Percentiles rank a stretch among this genome's conserved stretches.
Evolutionary conservation across 1,140 invertebrate species (phyloP).

Genomic region (Lepidurus packardi): DNA sequence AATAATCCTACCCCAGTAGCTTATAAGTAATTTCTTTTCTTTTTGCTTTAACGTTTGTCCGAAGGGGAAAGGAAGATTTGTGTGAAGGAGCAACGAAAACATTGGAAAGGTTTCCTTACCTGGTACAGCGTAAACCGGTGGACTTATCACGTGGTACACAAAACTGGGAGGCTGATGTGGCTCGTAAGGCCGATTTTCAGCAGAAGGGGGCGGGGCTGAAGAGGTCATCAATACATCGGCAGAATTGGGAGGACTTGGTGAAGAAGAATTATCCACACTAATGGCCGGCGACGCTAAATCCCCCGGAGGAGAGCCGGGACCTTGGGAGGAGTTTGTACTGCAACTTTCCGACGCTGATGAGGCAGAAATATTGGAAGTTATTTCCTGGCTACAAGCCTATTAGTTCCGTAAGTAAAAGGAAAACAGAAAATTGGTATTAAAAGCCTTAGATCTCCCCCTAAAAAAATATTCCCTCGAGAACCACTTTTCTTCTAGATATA

Average conservation of each 20-base stretch:
- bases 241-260: conserved; percentile 24
- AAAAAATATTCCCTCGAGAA: background rate
- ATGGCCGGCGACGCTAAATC: conserved; percentile 29
- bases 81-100: background rate
- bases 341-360: conserved; percentile 29
- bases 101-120: background rate
- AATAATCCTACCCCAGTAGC: background rate
- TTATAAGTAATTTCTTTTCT: background rate
- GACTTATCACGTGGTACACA: conserved; percentile 10
- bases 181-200: background rate
- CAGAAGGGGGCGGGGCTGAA: conserved; percentile 13
- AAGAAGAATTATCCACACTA: conserved; percentile 20
- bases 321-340: conserved; percentile 31
- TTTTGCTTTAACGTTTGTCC: background rate
- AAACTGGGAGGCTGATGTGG: conserved; percentile 20
- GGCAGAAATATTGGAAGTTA: conserved; percentile 23
- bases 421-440: background rate
- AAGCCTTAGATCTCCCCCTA: background rate
- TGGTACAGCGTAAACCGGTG: conserved; percentile 11
- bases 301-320: conserved; percentile 29
- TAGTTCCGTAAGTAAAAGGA: background rate
- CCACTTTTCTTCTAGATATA: background rate
- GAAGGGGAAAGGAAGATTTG: background rate
- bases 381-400: conserved; percentile 32
- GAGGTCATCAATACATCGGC: conserved; percentile 24